Conservation (phyloP, 2,888 invertebrate species). For the Amphimallon solstitiale region DNA sequence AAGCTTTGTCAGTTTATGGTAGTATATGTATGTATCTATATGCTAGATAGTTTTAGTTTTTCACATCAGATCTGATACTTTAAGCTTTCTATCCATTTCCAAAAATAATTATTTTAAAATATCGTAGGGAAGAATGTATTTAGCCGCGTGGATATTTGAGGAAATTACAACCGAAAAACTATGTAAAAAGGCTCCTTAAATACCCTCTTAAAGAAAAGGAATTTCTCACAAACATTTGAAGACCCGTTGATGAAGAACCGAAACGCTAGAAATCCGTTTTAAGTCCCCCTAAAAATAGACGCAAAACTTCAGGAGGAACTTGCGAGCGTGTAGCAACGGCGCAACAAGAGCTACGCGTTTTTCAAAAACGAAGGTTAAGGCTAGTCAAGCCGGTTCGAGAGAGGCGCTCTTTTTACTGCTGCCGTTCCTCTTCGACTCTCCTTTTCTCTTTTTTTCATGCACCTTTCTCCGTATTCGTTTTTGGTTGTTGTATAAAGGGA, state of each 20-base stretch:
- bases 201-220: too few relatives aligned
- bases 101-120: too few relatives aligned
- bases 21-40: too few relatives aligned
- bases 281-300: slow-evolving; percentile 38
- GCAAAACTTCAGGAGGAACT: slow-evolving; percentile 34
- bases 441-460: too few relatives aligned
- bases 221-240: not conserved
- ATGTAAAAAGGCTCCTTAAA: too few relatives aligned
- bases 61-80: too few relatives aligned
- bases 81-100: too few relatives aligned
- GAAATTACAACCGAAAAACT: too few relatives aligned
- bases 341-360: slow-evolving; percentile 27
- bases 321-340: slow-evolving; percentile 6
- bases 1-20: too few relatives aligned
- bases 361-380: slow-evolving; percentile 36
- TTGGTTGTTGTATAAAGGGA: not conserved
- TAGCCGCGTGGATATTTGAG: too few relatives aligned
- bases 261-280: slow-evolving; percentile 19
- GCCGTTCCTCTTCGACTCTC: not conserved
- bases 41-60: too few relatives aligned
- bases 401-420: slow-evolving; percentile 18
- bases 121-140: too few relatives aligned
- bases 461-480: slow-evolving; percentile 20
- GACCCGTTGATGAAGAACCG: slow-evolving; percentile 1
- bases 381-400: slow-evolving; percentile 34